phyloP scores from a whole-genome alignment of 2,888 invertebrate genomes.

The Cantharis rufa region DNA sequence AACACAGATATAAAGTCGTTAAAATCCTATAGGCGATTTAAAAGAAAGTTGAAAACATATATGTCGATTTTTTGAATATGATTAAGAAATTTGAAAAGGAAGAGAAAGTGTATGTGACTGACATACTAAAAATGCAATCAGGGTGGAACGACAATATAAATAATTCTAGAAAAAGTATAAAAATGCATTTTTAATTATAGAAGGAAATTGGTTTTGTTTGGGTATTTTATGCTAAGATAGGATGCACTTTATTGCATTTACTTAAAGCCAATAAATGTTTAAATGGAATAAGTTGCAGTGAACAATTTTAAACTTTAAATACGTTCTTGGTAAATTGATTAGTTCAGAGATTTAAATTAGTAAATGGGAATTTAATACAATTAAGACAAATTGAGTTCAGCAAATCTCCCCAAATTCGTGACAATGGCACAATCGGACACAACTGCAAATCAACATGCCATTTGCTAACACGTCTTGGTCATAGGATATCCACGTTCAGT shows the following conservation, averaged over 20 bases:
- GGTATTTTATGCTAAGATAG: not conserved
- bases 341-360: constrained; percentile 26
- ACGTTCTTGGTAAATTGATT: constrained; percentile 11
- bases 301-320: constrained; percentile 14
- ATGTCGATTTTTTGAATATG: not conserved
- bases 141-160: not conserved
- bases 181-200: not conserved
- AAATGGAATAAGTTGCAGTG: not conserved
- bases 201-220: not conserved
- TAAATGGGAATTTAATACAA: constrained; percentile 35
- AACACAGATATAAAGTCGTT: not conserved
- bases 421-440: constrained; percentile 22
- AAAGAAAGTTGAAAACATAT: not conserved
- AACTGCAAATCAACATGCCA: constrained; percentile 25
- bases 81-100: not conserved
- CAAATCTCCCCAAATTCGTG: constrained; percentile 26
- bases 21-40: not conserved
- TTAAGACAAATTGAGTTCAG: constrained; percentile 33
- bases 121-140: not conserved
- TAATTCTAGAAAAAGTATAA: not conserved
- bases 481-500: constrained; percentile 22
- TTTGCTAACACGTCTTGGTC: constrained; percentile 21
- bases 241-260: not conserved
- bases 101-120: not conserved
- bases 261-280: not conserved